A percentile compares a stretch with the other conserved stretches of the same genome.
These are phyloP conservation scores for Dasypolia templi DNA, from an alignment of 2,888 invertebrate species.

Conservation along the genomic window DNA sequence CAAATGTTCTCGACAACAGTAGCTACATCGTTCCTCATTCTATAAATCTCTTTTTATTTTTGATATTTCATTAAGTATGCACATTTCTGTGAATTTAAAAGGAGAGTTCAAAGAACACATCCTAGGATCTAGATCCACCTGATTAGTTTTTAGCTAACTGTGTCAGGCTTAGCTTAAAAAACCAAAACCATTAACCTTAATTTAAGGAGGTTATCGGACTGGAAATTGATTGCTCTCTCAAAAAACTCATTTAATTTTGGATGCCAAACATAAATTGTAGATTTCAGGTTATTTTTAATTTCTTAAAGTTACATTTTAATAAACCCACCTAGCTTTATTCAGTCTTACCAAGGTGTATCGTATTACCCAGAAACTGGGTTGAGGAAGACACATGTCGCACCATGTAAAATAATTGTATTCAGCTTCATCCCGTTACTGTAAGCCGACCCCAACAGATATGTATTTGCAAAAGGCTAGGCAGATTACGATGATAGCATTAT, in stretches of 20 bases:
- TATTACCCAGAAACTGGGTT: no score
- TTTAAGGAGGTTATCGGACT: conserved; percentile 16
- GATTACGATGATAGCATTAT: no score
- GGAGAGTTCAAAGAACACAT: not conserved
- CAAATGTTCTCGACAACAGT: not conserved
- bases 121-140: not conserved
- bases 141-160: not conserved
- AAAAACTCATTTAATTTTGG: conserved; percentile 8
- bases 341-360: no score
- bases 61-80: not conserved
- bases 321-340: not conserved
- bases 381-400: no score
- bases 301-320: not conserved
- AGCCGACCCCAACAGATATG: no score
- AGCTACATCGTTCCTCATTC: not conserved
- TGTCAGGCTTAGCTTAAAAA: not conserved
- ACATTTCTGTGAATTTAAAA: not conserved
- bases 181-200: conserved; percentile 24
- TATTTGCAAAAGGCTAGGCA: no score
- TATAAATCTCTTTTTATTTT: not conserved
- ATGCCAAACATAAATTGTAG: conserved; percentile 7
- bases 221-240: conserved; percentile 20
- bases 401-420: no score
- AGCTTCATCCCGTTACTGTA: no score
- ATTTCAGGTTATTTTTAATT: not conserved